Percentiles rank a stretch among this genome's conserved stretches.
These are phyloP conservation scores for Brachionus manjavacas DNA, from an alignment of 1,140 invertebrate genomes.

Conservation along the genomic window DNA sequence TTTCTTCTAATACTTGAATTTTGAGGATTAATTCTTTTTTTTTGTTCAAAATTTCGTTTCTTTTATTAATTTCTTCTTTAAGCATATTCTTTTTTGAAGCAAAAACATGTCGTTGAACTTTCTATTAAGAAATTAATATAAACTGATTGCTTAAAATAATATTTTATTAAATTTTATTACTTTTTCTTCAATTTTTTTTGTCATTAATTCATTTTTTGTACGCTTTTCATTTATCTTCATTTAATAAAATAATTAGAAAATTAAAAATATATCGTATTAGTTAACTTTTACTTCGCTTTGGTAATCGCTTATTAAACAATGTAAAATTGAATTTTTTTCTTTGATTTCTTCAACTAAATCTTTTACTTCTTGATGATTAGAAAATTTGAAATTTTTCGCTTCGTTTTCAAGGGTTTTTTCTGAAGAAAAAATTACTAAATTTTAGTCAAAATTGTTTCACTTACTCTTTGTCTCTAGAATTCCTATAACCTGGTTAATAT, in stretches of 20 bases:
- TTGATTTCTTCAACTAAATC: background rate
- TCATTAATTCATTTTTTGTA: background rate
- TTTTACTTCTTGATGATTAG: background rate
- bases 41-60: background rate
- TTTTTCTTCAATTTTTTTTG: background rate
- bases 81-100: background rate
- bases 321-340: background rate
- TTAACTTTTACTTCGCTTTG: background rate
- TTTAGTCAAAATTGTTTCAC: background rate
- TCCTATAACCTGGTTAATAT: background rate
- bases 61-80: background rate
- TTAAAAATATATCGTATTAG: background rate
- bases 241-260: background rate
- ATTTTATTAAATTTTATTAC: background rate
- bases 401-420: background rate
- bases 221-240: background rate
- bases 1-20: background rate
- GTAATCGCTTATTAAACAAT: background rate
- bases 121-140: background rate
- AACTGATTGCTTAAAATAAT: background rate
- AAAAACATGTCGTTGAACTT: background rate
- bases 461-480: background rate
- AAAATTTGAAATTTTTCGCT: background rate
- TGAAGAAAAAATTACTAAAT: no score
- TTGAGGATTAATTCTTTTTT: background rate